phyloP scores from a whole-genome alignment of 1,140 invertebrate genomes.

The Eupeodes corollae region DNA sequence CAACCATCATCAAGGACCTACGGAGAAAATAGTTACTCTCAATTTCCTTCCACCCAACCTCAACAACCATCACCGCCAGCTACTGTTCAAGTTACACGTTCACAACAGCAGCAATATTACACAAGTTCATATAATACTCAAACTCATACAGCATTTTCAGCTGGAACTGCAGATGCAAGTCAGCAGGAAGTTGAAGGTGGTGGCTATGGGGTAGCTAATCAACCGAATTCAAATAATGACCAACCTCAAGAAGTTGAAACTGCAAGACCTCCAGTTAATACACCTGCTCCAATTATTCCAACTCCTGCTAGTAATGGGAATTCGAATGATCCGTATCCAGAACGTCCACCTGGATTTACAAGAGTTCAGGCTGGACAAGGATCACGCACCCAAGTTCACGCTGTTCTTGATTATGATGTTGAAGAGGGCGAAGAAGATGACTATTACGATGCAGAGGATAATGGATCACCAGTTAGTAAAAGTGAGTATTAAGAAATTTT shows the following conservation, averaged over 20 bases:
- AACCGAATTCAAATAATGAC: neutral
- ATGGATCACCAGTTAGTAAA: conserved; percentile 11
- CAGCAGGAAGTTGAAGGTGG: neutral
- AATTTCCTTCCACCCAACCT: too few species aligned
- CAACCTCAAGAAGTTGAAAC: neutral
- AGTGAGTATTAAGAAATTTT: conserved; percentile 13
- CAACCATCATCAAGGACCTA: conserved; percentile 3
- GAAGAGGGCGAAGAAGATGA: conserved; percentile 34
- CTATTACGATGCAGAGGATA: conserved; percentile 19
- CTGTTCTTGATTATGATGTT: conserved; percentile 35
- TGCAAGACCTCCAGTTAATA: neutral
- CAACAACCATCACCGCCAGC: neutral
- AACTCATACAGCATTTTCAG: conserved; percentile 15
- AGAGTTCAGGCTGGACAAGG: conserved; percentile 34
- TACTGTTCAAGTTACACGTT: conserved; percentile 10
- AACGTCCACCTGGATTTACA: conserved; percentile 32
- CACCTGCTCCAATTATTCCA: neutral
- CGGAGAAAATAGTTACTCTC: conserved; percentile 2
- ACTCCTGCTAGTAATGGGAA: neutral
- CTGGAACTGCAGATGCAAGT: conserved; percentile 8
- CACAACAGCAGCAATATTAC: neutral
- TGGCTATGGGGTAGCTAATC: neutral
- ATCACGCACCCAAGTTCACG: conserved; percentile 32
- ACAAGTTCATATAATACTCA: neutral
- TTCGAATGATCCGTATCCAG: conserved; percentile 22